These are phyloP conservation scores for Columbina picui DNA, from an alignment of 2,113 vertebrate species.

Conservation along the genomic window DNA sequence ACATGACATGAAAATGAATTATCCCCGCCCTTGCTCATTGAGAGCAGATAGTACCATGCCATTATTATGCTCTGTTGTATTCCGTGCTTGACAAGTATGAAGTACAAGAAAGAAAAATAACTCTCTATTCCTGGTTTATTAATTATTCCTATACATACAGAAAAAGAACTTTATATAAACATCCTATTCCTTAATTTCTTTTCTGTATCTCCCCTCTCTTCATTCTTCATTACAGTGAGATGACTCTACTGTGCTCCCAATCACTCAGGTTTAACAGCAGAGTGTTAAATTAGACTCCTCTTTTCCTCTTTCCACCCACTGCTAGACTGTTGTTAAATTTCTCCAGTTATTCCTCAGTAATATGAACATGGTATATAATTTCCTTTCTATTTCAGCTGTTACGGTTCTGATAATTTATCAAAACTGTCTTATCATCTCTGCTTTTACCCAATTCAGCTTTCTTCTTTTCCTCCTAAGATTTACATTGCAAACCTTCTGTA, in stretches of 20 bases:
- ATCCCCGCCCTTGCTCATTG: neutral
- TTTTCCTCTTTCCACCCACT: neutral
- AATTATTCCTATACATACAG: neutral
- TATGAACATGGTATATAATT: neutral
- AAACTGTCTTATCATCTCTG: neutral
- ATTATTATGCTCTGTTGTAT: neutral
- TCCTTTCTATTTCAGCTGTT: neutral
- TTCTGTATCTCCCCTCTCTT: neutral
- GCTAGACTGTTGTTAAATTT: neutral
- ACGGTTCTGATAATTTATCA: neutral
- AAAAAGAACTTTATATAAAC: neutral
- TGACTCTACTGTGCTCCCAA: neutral
- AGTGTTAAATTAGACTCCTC: neutral
- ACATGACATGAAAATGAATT: constrained; percentile 51
- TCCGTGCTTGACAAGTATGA: neutral
- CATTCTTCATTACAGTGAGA: neutral
- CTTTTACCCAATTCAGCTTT: neutral
- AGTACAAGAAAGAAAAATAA: neutral
- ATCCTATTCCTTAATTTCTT: neutral
- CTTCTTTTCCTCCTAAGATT: neutral
- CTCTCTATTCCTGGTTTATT: neutral
- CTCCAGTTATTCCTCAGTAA: neutral
- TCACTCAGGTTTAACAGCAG: neutral
- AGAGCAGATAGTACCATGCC: neutral
- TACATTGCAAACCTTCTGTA: neutral